A percentile compares a stretch with the other conserved stretches of the same genome.
These are phyloP conservation scores for Phallusia fumigata DNA, from an alignment of 23 tunicate genomes.

Conservation along the genomic window DNA sequence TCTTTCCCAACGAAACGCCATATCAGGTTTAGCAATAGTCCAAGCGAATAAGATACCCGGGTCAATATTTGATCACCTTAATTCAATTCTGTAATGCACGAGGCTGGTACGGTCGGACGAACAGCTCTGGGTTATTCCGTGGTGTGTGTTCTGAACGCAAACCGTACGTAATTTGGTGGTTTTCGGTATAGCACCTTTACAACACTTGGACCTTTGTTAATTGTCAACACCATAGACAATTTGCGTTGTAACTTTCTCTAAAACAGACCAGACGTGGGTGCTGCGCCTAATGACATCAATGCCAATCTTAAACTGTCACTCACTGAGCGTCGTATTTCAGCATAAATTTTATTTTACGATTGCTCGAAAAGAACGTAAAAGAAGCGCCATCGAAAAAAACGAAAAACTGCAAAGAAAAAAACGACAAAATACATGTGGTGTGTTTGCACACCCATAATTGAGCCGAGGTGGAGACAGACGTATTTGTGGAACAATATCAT, in stretches of 20 bases:
- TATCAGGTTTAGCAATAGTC: neutral
- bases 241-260: too few relatives aligned
- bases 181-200: too few relatives aligned
- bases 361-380: neutral
- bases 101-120: neutral
- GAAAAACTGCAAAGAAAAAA: neutral
- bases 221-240: too few relatives aligned
- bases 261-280: too few relatives aligned
- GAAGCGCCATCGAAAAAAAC: neutral
- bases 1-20: neutral
- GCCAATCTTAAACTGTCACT: too few relatives aligned
- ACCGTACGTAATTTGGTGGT: too few relatives aligned
- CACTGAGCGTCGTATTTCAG: neutral
- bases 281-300: too few relatives aligned
- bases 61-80: slow-evolving; percentile 9
- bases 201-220: too few relatives aligned
- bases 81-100: slow-evolving; percentile 6
- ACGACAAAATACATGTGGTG: neutral
- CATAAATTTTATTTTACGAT: neutral
- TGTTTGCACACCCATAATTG: neutral
- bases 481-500: slow-evolving; percentile 9
- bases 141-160: too few relatives aligned
- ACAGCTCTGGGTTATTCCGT: too few relatives aligned
- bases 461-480: neutral
- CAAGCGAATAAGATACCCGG: neutral